A percentile compares a stretch with the other conserved stretches of the same genome.
These are phyloP conservation scores for Paracanthobrama guichenoti DNA, from an alignment of 2,113 vertebrate genomes.

Conservation along the genomic window DNA sequence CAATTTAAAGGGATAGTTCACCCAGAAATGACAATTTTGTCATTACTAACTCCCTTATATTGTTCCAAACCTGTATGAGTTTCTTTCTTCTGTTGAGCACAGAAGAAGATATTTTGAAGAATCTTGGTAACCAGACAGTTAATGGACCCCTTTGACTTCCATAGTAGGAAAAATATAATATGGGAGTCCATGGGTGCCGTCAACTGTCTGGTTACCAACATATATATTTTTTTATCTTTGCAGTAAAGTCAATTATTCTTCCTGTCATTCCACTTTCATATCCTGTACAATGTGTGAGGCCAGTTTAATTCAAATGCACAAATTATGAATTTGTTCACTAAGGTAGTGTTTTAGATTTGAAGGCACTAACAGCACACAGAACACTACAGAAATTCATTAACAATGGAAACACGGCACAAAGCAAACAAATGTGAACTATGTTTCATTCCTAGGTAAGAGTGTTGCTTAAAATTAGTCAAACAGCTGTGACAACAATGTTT, in stretches of 20 bases:
- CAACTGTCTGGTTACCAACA: too few relatives aligned
- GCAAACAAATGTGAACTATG: neutral
- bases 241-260: neutral
- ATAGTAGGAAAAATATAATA: too few relatives aligned
- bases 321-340: neutral
- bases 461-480: slow-evolving; percentile 25
- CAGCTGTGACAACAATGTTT: slow-evolving; percentile 40
- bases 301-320: neutral
- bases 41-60: too few relatives aligned
- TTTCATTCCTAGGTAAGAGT: neutral
- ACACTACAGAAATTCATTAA: neutral
- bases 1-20: neutral
- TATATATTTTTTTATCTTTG: too few relatives aligned
- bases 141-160: too few relatives aligned
- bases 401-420: neutral
- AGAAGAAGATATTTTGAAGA: too few relatives aligned
- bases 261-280: neutral
- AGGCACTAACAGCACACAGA: neutral
- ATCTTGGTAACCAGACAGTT: too few relatives aligned
- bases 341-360: neutral
- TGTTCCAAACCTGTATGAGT: too few relatives aligned
- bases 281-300: neutral
- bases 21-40: too few relatives aligned
- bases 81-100: too few relatives aligned
- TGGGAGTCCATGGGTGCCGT: too few relatives aligned